These are phyloP conservation scores for Diglossa cyanea DNA, from an alignment of 2,797 vertebrate genomes.

Conservation along the genomic window DNA sequence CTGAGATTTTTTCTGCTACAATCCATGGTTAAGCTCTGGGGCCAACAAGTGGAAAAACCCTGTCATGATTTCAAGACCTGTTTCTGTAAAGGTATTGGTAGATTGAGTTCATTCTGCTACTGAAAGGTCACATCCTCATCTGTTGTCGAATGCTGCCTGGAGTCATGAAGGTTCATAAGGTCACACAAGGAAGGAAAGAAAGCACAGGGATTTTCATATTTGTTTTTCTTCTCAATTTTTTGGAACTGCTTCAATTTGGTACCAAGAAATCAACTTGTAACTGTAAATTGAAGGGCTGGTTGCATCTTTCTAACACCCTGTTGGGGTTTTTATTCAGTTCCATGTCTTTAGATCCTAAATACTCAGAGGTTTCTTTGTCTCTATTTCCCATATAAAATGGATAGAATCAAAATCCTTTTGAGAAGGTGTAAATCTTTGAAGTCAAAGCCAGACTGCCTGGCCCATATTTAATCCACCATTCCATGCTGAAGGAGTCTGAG, in stretches of 20 bases:
- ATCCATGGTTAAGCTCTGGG: not conserved
- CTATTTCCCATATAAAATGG: not conserved
- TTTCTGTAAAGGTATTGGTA: not conserved
- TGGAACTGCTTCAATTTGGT: not conserved
- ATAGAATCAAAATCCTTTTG: not conserved
- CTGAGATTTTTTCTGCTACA: not conserved
- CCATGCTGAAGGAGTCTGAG: not conserved
- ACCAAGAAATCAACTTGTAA: not conserved
- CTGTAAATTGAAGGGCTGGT: not conserved
- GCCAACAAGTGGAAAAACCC: not conserved
- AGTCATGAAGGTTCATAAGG: not conserved
- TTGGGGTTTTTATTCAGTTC: not conserved
- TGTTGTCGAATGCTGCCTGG: not conserved
- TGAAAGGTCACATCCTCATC: not conserved
- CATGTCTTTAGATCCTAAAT: not conserved
- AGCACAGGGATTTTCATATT: not conserved
- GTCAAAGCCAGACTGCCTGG: not conserved
- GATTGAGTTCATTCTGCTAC: not conserved
- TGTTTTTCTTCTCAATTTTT: not conserved
- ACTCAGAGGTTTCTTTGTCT: not conserved
- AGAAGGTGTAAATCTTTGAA: not conserved
- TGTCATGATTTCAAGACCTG: not conserved
- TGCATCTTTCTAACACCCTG: not conserved
- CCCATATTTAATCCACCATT: not conserved
- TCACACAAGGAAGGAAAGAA: not conserved